Evolutionary conservation across 2,113 vertebrate species (phyloP).

Genomic region (Plectropomus leopardus): DNA sequence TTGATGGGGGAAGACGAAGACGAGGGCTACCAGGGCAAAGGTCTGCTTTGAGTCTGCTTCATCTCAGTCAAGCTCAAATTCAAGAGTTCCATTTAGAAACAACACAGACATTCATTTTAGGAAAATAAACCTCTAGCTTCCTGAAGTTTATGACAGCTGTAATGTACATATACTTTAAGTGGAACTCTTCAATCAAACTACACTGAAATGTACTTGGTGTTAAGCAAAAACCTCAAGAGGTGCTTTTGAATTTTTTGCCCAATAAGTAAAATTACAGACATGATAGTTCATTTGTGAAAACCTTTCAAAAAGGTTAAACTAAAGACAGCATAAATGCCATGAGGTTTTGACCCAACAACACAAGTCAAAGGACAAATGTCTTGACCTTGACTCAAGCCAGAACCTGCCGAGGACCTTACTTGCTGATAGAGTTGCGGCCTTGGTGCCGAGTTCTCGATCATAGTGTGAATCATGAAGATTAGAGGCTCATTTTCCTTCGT

Average conservation of each 20-base stretch:
- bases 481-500: slow-evolving; percentile 99
- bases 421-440: slow-evolving; percentile 99
- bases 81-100: not conserved
- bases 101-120: not conserved
- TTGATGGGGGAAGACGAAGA: slow-evolving; percentile 48
- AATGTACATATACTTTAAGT: not conserved
- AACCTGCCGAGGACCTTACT: slow-evolving; percentile 92
- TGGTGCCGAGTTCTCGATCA: slow-evolving; percentile 99
- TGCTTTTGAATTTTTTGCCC: not conserved
- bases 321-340: not conserved
- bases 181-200: not conserved
- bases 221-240: not conserved
- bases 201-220: not conserved
- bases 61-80: slow-evolving; percentile 1
- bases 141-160: no score
- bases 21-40: slow-evolving; percentile 23
- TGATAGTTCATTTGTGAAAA: not conserved
- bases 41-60: slow-evolving; percentile 53
- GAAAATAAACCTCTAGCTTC: not conserved
- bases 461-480: slow-evolving; percentile 99
- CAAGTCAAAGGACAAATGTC: not conserved
- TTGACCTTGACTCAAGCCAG: slow-evolving; percentile 64
- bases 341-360: slow-evolving; percentile 17
- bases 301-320: not conserved
- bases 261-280: not conserved